Conservation (phyloP, 2,113 vertebrate species). For the Ceratotherium simum region DNA sequence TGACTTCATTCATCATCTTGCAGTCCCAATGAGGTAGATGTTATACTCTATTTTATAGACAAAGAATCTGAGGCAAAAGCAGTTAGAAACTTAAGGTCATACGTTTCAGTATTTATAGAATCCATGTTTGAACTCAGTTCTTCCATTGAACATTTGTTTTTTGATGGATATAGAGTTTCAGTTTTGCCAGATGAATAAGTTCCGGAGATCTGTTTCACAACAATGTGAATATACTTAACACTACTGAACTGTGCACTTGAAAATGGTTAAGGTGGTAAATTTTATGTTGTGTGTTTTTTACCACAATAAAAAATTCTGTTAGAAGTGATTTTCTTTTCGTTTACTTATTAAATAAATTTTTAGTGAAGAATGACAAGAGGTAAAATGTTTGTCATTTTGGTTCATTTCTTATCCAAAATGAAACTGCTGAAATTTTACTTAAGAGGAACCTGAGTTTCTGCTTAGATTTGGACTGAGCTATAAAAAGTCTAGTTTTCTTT, state of each 20-base stretch:
- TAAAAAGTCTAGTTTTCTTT: neutral
- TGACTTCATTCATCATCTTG: neutral
- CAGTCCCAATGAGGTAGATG: neutral
- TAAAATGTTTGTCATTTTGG: constrained; percentile 1
- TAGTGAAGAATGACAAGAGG: neutral
- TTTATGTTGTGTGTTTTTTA: neutral
- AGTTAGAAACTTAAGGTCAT: neutral
- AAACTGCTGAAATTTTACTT: constrained; percentile 28
- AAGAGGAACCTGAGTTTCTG: neutral
- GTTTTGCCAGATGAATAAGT: neutral
- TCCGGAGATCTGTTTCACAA: neutral
- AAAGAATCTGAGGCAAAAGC: neutral
- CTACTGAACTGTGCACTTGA: neutral
- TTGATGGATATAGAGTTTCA: neutral
- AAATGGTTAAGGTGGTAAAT: neutral
- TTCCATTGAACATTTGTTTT: neutral
- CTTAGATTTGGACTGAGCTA: neutral
- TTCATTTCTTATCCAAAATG: neutral
- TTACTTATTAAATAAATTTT: constrained; percentile 27
- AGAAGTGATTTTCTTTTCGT: neutral
- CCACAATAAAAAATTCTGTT: neutral
- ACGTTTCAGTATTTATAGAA: neutral
- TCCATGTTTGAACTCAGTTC: neutral
- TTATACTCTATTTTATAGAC: neutral
- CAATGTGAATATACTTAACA: neutral